Conservation (phyloP, 1,140 invertebrate species). For the Alviniconcha marisindica region DNA sequence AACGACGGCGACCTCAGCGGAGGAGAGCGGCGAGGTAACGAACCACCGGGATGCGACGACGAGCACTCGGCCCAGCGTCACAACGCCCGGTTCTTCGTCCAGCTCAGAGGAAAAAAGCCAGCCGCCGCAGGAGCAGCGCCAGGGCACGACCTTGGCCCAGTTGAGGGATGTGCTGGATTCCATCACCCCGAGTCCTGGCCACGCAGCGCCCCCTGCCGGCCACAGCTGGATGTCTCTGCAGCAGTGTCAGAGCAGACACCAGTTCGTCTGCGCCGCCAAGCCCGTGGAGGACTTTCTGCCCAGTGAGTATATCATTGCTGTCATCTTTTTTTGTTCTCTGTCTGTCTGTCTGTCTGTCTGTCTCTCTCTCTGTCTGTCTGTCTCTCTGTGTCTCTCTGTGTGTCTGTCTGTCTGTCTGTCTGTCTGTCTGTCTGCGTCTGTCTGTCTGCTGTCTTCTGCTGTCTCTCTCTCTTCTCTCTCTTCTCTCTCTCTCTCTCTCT, state of each 20-base stretch:
- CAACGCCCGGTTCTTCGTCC: no score
- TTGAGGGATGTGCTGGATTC: not conserved
- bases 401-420: not conserved
- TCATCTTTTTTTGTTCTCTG: not conserved
- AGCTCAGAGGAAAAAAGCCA: no score
- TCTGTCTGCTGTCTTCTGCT: no score
- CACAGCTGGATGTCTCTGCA: constrained; percentile 14
- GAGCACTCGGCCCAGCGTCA: no score
- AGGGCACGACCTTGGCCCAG: not conserved
- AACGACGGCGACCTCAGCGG: no score
- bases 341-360: not conserved
- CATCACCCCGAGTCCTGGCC: not conserved
- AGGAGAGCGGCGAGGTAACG: no score
- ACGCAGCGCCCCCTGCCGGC: not conserved
- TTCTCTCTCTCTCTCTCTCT: no score
- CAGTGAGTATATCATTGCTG: not conserved
- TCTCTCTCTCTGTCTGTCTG: not conserved
- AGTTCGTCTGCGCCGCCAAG: constrained; percentile 32
- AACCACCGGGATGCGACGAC: no score
- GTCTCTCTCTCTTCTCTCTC: no score
- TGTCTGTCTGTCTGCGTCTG: no score
- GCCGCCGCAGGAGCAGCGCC: no score
- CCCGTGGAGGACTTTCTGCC: not conserved
- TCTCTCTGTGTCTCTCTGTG: constrained; percentile 1
- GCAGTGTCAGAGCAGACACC: constrained; percentile 12